Evolutionary conservation across 2,113 vertebrate genomes (phyloP).

Genomic region (Sakesphorus luctuosus): DNA sequence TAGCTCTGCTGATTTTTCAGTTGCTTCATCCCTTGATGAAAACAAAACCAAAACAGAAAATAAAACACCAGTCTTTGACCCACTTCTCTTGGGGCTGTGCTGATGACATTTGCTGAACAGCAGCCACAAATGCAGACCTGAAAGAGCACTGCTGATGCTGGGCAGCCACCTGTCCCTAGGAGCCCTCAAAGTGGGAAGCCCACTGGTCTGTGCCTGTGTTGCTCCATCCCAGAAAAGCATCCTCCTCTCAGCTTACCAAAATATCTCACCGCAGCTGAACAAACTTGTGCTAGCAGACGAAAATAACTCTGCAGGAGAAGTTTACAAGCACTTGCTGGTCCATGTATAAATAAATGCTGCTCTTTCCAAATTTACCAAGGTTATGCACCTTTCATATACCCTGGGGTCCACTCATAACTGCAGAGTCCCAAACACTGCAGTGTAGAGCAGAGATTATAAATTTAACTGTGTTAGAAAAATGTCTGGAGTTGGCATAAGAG

Average conservation of each 20-base stretch:
- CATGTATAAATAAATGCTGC: conserved; percentile 32
- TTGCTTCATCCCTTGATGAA: rapidly evolving
- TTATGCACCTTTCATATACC: background rate
- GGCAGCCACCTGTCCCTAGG: background rate
- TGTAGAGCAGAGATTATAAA: background rate
- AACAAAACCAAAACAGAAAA: background rate
- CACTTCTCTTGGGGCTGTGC: background rate
- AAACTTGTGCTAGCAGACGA: conserved; percentile 18
- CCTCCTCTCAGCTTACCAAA: conserved; percentile 46
- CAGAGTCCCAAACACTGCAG: background rate
- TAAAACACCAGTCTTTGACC: background rate
- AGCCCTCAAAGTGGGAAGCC: background rate
- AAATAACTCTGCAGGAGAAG: conserved; percentile 52
- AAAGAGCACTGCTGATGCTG: background rate
- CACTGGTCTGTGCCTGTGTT: background rate
- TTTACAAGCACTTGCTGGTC: conserved; percentile 8
- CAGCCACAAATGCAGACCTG: background rate
- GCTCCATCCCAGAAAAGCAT: conserved; percentile 8
- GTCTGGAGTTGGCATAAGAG: background rate
- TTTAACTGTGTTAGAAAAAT: background rate
- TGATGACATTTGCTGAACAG: background rate
- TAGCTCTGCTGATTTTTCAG: background rate
- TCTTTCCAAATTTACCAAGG: conserved; percentile 23
- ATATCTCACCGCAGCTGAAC: conserved; percentile 33
- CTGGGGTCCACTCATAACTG: background rate